Base-by-base conservation (phyloP, 2,113 vertebrate species). In the Dicaeum eximium region DNA sequence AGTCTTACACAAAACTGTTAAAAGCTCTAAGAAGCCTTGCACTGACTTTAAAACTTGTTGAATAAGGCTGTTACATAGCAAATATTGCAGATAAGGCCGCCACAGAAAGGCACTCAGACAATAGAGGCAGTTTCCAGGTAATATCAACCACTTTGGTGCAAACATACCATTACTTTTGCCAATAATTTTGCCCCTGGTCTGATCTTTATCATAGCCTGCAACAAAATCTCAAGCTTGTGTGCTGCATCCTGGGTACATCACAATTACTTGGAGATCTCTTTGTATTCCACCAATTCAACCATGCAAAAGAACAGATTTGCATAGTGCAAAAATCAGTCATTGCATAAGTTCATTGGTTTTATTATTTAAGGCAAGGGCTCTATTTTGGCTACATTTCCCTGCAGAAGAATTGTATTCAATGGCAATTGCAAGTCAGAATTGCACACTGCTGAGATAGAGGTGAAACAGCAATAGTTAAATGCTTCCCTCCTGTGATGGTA, bases 381-480 rank as follows among this genome's bases (percentile, higher is more conserved):
- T 47, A 44, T 78, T 56, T 47, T 48, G 28, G 53, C 31, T 88
- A 19, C 24, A 44, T 65, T 82, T 91, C 38, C 53, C 37, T 70
- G 18, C n/a, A 61, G 44, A 77, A 80, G 67, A 67, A 64, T n/a
- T 74, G 33, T 50, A 86, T 86, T 89, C 62, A 69, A 60, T 37
- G 44, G 44, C 30, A 87, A 53, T 23, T 79, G 65, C 48, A 91
- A 80, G 66, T 75, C 27, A 73, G 53, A 95, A 89, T 71, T 73
- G 13, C 6, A 17, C n/a, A 66, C 62, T 85, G 78, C 31, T 88
- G 54, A 96, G 73, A 50, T 21, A 84, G 77, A 92, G 57, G 44
- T 94, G 64, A 91, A 92, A 82, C 44, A 92, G 86, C 69, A 93
- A 73, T 44, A 86, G 93, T 93, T 95, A 93, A 93, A 91, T 51